A percentile compares a stretch with the other conserved stretches of the same genome.
Evolutionary conservation across 2,113 vertebrate genomes (phyloP).

Genomic region (Pica pica): DNA sequence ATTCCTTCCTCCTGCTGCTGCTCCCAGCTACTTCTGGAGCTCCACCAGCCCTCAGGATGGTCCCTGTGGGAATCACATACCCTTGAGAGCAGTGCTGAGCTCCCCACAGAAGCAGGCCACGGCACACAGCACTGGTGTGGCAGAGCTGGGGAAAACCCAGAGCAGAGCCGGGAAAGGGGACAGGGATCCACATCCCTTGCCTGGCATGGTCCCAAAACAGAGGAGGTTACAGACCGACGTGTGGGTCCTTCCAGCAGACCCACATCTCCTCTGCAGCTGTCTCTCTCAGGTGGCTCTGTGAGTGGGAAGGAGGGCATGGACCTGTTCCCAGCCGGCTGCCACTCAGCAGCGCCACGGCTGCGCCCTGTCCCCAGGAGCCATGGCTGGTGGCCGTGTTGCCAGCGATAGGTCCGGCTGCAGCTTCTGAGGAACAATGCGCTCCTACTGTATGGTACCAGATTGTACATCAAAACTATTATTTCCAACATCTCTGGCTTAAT

Average conservation of each 20-base stretch:
- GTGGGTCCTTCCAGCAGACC: accelerated
- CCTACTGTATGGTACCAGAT: slow-evolving; percentile 10
- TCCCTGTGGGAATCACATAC: too few species aligned
- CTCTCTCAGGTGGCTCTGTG: accelerated
- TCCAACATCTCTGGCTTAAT: background rate
- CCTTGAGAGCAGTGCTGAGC: background rate
- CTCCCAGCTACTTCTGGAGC: background rate
- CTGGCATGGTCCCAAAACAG: accelerated
- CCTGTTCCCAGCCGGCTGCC: accelerated
- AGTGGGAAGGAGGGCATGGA: background rate
- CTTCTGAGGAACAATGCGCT: slow-evolving; percentile 1
- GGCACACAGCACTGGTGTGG: accelerated
- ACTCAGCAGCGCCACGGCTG: accelerated
- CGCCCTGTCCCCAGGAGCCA: background rate
- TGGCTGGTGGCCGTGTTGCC: accelerated
- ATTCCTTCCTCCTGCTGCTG: accelerated
- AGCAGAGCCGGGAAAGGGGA: background rate
- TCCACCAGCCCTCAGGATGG: background rate
- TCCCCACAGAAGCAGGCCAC: accelerated
- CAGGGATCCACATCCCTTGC: accelerated
- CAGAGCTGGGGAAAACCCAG: background rate
- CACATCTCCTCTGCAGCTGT: accelerated
- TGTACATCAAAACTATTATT: slow-evolving; percentile 20
- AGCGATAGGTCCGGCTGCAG: background rate
- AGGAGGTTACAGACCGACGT: accelerated